Conservation (phyloP, 2,888 invertebrate species). For the Hetaerina titia region DNA sequence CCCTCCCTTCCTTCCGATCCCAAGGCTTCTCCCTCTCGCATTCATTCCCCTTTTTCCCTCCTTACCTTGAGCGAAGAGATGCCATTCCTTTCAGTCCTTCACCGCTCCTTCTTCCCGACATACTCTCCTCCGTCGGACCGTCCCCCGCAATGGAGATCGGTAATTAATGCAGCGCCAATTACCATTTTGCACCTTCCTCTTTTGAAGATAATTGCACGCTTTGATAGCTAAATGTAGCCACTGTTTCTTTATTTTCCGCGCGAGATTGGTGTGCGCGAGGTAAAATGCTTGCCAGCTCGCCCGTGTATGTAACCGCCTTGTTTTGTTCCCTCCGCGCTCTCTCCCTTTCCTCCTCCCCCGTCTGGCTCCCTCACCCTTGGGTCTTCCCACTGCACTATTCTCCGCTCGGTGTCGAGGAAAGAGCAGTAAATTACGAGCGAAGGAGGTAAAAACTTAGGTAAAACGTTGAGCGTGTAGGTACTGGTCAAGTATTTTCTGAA, state of each 20-base stretch:
- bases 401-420: neutral
- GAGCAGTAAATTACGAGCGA: slow-evolving; percentile 3
- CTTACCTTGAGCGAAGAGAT: neutral
- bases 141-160: neutral
- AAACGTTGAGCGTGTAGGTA: neutral
- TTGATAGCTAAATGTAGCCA: slow-evolving; percentile 25
- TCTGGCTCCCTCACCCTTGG: neutral
- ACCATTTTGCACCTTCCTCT: slow-evolving; percentile 16
- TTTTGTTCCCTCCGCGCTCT: neutral
- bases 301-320: neutral
- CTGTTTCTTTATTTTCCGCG: neutral
- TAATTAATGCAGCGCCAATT: slow-evolving; percentile 25
- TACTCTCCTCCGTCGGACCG: neutral
- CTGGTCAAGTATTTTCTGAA: neutral
- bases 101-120: neutral
- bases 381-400: neutral
- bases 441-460: neutral
- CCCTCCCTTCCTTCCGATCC: neutral
- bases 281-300: neutral
- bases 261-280: neutral
- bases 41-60: neutral
- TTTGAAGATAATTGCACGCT: slow-evolving; percentile 12
- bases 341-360: neutral
- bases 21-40: neutral
- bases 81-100: neutral